phyloP scores from a whole-genome alignment of 2,113 vertebrate species.

The Otis tarda region DNA sequence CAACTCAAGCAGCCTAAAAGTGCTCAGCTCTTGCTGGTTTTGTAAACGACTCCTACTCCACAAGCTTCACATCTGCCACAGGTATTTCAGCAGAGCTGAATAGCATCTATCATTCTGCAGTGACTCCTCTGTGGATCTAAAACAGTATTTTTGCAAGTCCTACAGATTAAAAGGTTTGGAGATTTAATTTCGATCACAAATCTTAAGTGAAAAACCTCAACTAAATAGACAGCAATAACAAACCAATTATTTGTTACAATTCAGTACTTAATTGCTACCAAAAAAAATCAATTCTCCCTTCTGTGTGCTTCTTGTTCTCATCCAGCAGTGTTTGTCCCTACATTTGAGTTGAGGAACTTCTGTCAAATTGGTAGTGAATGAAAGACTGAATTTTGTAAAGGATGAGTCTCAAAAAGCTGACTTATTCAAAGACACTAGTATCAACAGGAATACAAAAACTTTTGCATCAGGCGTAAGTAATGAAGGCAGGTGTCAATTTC shows the following conservation, averaged over 20 bases:
- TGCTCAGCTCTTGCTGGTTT: background rate
- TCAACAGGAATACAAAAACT: background rate
- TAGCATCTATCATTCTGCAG: background rate
- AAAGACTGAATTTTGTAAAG: background rate
- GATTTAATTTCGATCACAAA: background rate
- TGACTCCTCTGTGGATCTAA: background rate
- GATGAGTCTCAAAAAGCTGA: background rate
- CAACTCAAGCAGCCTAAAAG: background rate
- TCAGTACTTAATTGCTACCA: background rate
- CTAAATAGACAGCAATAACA: background rate
- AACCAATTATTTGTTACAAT: background rate
- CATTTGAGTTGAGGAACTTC: background rate
- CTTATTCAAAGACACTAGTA: background rate
- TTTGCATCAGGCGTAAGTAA: background rate
- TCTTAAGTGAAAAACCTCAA: background rate
- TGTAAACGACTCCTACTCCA: background rate
- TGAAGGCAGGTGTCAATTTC: background rate
- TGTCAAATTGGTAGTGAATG: background rate
- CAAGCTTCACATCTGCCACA: background rate
- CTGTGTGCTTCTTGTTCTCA: background rate
- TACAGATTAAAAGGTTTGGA: background rate
- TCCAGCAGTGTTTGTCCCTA: background rate
- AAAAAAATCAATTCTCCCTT: background rate
- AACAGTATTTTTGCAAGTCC: background rate
- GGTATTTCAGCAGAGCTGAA: background rate